Conservation (phyloP, 2,113 vertebrate species). For the Heterochromis multidens region DNA sequence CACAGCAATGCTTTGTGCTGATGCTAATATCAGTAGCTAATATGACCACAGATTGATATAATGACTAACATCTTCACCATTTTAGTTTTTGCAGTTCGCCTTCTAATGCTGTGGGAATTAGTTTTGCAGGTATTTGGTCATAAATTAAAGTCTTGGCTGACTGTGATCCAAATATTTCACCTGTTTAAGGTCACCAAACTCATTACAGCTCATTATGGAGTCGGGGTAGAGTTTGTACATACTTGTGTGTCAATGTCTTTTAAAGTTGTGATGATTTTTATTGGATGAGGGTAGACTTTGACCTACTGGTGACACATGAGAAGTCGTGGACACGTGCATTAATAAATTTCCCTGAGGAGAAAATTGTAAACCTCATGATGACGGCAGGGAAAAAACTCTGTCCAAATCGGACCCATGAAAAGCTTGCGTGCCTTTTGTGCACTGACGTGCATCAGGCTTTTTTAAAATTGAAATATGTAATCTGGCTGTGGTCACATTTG, state of each 20-base stretch:
- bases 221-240: background rate
- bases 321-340: background rate
- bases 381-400: background rate
- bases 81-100: background rate
- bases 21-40: background rate
- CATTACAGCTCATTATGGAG: background rate
- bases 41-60: background rate
- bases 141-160: background rate
- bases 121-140: background rate
- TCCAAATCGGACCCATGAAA: too few species aligned
- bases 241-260: background rate
- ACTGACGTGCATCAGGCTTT: too few species aligned
- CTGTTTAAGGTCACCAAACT: background rate
- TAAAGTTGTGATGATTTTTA: background rate
- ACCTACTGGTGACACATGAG: background rate
- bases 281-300: background rate
- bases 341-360: background rate
- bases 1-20: background rate
- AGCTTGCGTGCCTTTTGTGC: too few species aligned
- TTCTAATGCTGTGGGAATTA: background rate
- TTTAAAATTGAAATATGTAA: background rate
- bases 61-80: background rate
- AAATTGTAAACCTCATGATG: background rate
- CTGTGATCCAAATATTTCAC: background rate
- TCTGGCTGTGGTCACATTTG: background rate